These are phyloP conservation scores for Paramisgurnus dabryanus DNA, from an alignment of 2,113 vertebrate species.

Conservation along the genomic window DNA sequence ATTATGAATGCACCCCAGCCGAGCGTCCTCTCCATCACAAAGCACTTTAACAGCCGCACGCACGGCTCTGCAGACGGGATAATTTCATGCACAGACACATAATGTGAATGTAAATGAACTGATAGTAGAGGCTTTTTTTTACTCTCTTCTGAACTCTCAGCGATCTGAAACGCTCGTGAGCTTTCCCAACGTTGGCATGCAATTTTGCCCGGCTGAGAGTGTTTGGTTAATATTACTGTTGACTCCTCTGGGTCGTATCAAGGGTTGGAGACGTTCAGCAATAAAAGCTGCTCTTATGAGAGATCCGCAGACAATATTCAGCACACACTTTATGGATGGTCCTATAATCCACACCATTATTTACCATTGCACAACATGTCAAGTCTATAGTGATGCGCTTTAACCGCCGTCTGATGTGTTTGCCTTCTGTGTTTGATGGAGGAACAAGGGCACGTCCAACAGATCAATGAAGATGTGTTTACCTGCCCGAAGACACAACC, in stretches of 20 bases:
- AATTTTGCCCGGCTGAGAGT: neutral
- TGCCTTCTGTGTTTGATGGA: constrained; percentile 88
- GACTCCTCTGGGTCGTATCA: neutral
- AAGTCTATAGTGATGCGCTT: constrained; percentile 66
- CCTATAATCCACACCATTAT: constrained; percentile 83
- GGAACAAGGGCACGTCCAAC: constrained; percentile 82
- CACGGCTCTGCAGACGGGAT: neutral
- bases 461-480: constrained; percentile 98
- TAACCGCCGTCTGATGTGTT: constrained; percentile 81
- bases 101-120: constrained; percentile 29
- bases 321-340: constrained; percentile 88
- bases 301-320: neutral
- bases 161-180: neutral
- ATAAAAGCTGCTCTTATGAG: neutral
- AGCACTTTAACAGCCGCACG: constrained; percentile 10
- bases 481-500: constrained; percentile 83
- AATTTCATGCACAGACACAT: constrained; percentile 28
- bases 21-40: neutral
- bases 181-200: too few relatives aligned
- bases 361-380: constrained; percentile 90
- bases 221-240: constrained; percentile 7
- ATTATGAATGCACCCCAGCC: constrained; percentile 29
- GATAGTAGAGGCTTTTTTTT: neutral
- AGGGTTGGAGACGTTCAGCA: neutral
- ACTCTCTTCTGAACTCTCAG: neutral